Conservation (phyloP, 2,888 invertebrate genomes). For the Monopis laevigella region DNA sequence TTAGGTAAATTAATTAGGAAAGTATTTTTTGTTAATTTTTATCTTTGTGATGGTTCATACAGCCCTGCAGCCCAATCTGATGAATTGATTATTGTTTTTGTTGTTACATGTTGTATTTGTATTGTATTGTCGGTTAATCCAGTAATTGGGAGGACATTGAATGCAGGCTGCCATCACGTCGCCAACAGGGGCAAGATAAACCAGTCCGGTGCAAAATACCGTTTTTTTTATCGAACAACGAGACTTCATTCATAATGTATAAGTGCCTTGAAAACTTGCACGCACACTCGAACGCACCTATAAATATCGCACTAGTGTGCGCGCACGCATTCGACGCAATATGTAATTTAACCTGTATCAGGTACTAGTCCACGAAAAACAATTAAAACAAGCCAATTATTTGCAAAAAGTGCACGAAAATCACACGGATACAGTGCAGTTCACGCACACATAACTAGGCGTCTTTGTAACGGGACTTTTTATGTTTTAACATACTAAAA, state of each 20-base stretch:
- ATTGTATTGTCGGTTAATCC: no score
- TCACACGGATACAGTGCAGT: slow-evolving; percentile 34
- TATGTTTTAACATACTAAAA: slow-evolving; percentile 30
- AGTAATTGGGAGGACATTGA: slow-evolving; percentile 23
- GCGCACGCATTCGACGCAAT: slow-evolving; percentile 11
- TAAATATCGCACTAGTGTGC: slow-evolving; percentile 27
- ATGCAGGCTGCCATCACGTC: slow-evolving; percentile 45
- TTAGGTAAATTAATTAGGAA: no score
- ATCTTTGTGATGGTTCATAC: no score
- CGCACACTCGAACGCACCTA: slow-evolving; percentile 32
- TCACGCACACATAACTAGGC: slow-evolving; percentile 12
- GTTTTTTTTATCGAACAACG: slow-evolving; percentile 51
- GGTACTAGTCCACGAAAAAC: slow-evolving; percentile 18
- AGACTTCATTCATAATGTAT: slow-evolving; percentile 65
- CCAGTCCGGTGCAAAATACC: slow-evolving; percentile 50
- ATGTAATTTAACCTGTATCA: slow-evolving; percentile 34
- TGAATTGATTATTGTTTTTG: no score
- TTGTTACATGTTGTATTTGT: no score
- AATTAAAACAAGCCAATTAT: slow-evolving; percentile 18
- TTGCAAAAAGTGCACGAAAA: slow-evolving; percentile 42
- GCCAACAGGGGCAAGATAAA: slow-evolving; percentile 40
- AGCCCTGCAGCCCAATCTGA: no score
- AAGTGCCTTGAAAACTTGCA: slow-evolving; percentile 41
- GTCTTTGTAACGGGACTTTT: slow-evolving; percentile 44
- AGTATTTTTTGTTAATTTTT: no score